phyloP scores from a whole-genome alignment of 2,113 vertebrate genomes.

The Phalacrocorax carbo region DNA sequence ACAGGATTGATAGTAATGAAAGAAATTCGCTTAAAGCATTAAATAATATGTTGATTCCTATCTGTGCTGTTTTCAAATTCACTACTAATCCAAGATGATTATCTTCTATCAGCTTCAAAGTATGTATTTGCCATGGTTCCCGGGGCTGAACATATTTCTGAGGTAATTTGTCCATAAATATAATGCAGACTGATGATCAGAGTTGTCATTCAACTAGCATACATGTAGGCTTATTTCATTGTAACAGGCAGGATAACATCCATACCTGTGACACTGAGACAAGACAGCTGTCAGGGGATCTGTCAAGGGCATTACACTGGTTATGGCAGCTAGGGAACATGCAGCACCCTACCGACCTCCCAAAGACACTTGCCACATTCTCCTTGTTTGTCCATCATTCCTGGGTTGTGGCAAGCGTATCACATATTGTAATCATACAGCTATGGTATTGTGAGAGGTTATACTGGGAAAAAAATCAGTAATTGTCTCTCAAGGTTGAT shows the following conservation, averaged over 20 bases:
- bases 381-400: background rate
- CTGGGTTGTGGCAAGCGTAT: background rate
- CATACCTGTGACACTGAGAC: background rate
- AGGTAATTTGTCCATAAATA: background rate
- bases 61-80: background rate
- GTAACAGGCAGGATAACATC: background rate
- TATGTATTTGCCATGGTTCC: background rate
- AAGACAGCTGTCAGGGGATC: background rate
- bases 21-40: background rate
- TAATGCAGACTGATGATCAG: background rate
- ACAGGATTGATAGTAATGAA: background rate
- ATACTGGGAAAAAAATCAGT: background rate
- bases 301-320: background rate
- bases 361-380: background rate
- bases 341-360: background rate
- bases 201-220: background rate
- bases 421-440: background rate
- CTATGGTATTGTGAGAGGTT: background rate
- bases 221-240: background rate
- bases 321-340: background rate
- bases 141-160: background rate
- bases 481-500: background rate
- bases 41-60: background rate
- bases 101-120: slow-evolving; percentile 22
- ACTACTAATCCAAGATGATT: background rate